Conservation (phyloP, 2,888 invertebrate genomes). For the Watsonalla binaria region DNA sequence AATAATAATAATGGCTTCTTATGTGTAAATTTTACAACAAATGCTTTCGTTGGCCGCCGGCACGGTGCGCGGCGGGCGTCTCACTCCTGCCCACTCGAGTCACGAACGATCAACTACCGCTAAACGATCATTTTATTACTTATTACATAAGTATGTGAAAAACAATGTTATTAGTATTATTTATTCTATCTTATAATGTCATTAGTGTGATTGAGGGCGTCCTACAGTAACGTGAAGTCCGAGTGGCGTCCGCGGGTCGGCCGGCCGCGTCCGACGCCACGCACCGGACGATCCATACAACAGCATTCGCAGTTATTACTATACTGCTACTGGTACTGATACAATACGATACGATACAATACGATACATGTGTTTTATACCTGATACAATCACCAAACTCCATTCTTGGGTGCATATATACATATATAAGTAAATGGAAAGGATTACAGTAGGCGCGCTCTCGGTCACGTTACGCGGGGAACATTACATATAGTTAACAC, state of each 20-base stretch:
- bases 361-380: constrained; percentile 52
- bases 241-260: constrained; percentile 38
- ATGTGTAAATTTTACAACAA: constrained; percentile 76
- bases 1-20: constrained; percentile 76
- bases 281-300: constrained; percentile 4
- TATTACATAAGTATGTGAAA: constrained; percentile 73
- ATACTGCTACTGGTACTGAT: no score
- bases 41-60: constrained; percentile 75
- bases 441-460: constrained; percentile 32
- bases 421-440: constrained; percentile 61
- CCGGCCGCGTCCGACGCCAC: constrained; percentile 15
- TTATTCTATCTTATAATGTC: constrained; percentile 56
- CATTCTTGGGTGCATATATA: constrained; percentile 72
- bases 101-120: constrained; percentile 63
- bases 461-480: constrained; percentile 38
- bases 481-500: constrained; percentile 29
- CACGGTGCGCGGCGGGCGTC: constrained; percentile 57
- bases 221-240: constrained; percentile 39
- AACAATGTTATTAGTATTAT: constrained; percentile 62
- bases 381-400: constrained; percentile 60
- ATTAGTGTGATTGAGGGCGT: constrained; percentile 49
- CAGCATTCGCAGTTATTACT: no score
- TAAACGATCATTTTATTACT: constrained; percentile 68
- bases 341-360: background rate
- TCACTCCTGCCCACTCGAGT: constrained; percentile 44